Conservation (phyloP, 37 sponge, comb jelly and placozoan genomes). For the Corticium candelabrum region DNA sequence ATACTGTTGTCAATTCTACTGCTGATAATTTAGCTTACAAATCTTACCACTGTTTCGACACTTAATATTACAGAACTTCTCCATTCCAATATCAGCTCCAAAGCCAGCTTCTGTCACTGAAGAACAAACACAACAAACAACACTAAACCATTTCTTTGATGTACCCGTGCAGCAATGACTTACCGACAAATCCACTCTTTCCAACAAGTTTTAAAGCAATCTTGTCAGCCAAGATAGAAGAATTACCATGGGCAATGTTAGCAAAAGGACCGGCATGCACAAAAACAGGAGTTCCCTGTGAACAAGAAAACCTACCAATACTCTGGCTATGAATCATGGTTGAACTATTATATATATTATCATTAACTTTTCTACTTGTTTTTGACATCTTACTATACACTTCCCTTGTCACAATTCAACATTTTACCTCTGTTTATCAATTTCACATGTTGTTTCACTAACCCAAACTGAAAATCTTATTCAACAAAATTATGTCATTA, state of each 20-base stretch:
- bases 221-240: slow-evolving; percentile 93
- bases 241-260: slow-evolving; percentile 99
- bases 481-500: too few species aligned
- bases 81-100: slow-evolving; percentile 99
- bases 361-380: too few species aligned
- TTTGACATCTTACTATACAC: too few species aligned
- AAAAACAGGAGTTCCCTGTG: slow-evolving; percentile 94
- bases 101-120: slow-evolving; percentile 96
- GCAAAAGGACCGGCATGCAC: slow-evolving; percentile 99
- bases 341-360: not conserved
- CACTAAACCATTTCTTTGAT: not conserved
- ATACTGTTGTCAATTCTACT: too few species aligned
- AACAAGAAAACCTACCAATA: not conserved
- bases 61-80: slow-evolving; percentile 98
- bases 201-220: slow-evolving; percentile 93
- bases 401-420: not conserved
- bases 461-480: too few species aligned
- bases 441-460: too few species aligned
- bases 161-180: not conserved
- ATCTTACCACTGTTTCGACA: slow-evolving; percentile 89
- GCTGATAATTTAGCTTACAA: too few species aligned
- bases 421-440: not conserved
- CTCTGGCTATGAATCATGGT: too few species aligned
- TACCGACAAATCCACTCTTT: slow-evolving; percentile 68
- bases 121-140: not conserved